Evolutionary conservation across 2,797 vertebrate genomes (phyloP), one percentile per base, ranked within the genome.

Genomic region (Pseudomugil gertrudae): DNA sequence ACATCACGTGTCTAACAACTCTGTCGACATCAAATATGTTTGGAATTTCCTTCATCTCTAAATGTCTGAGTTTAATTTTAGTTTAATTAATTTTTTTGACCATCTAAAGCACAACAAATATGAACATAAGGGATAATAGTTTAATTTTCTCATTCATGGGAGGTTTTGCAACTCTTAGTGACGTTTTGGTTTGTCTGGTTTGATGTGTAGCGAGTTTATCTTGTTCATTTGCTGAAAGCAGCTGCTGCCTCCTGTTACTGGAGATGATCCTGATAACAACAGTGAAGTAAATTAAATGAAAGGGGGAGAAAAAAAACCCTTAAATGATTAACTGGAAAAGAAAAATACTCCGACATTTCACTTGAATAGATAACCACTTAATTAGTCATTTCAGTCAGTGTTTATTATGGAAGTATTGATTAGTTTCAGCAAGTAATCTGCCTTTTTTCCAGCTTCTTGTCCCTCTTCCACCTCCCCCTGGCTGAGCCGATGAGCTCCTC

Each of bases 401-500:
- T 26, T 51, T 51, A 26, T 26, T 17, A 51, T 27, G 14, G 26
- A 27, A 27, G 24, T 51, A 51, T 51, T 17, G 24, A 27, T 51
- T 17, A 51, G 35, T 36, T 36, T 36, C 13, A 36, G 13, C 3
- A 32, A 36, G 21, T 10, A 48, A 48, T 9, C n/a, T 23, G 40
- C 45, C 13, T 10, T 3, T 11, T 21, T 14, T 3, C 13, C 15
- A 9, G 14, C 9, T 43, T n/a, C 40, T 43, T 43, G 40, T 43
- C n/a, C 17, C 19, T 26, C n/a, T 21, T 57, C 24, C 17, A 29
- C 30, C 48, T 32, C 32, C 54, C n/a, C 57, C 26, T 21, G 40
- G 75, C 71, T 32, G 72, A 84, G 69, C 62, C 57, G 56, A 27
- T 64, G 56, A 58, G 73, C 60, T 43, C 36, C 54, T 76, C 43